Evolutionary conservation across 2,888 invertebrate genomes (phyloP).

Genomic region (Pammene aurita): DNA sequence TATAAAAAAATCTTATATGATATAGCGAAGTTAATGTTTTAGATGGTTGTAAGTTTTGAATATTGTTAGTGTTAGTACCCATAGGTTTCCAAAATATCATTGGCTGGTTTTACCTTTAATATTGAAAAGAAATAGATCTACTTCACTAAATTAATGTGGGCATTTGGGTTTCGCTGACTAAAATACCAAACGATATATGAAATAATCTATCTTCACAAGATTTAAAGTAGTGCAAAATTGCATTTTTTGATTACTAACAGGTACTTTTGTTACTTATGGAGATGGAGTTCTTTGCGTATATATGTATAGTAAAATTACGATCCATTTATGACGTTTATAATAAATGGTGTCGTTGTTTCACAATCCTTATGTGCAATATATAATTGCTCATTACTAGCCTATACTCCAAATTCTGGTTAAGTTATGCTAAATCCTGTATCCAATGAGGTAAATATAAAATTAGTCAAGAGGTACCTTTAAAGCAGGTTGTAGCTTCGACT

Average conservation of each 20-base stretch:
- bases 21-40: slow-evolving; percentile 26
- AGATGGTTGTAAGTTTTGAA: slow-evolving; percentile 33
- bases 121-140: not conserved
- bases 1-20: slow-evolving; percentile 2
- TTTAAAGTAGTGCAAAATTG: too few relatives aligned
- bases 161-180: not conserved
- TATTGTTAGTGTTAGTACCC: slow-evolving; percentile 20
- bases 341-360: too few relatives aligned
- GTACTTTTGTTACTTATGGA: too few relatives aligned
- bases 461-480: slow-evolving; percentile 45
- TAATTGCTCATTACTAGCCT: not conserved
- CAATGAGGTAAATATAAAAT: slow-evolving; percentile 6
- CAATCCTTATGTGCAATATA: too few relatives aligned
- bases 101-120: slow-evolving; percentile 13
- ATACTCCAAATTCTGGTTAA: not conserved
- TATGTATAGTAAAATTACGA: too few relatives aligned
- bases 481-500: slow-evolving; percentile 55
- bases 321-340: too few relatives aligned
- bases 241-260: too few relatives aligned
- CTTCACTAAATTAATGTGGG: not conserved
- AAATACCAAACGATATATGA: too few relatives aligned
- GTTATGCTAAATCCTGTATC: not conserved
- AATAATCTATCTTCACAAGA: too few relatives aligned
- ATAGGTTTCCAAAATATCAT: slow-evolving; percentile 22
- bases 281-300: too few relatives aligned